Evolutionary conservation across 2,113 vertebrate species (phyloP), one percentile per base, ranked within the genome.

Genomic region (Coreoperca whiteheadi): DNA sequence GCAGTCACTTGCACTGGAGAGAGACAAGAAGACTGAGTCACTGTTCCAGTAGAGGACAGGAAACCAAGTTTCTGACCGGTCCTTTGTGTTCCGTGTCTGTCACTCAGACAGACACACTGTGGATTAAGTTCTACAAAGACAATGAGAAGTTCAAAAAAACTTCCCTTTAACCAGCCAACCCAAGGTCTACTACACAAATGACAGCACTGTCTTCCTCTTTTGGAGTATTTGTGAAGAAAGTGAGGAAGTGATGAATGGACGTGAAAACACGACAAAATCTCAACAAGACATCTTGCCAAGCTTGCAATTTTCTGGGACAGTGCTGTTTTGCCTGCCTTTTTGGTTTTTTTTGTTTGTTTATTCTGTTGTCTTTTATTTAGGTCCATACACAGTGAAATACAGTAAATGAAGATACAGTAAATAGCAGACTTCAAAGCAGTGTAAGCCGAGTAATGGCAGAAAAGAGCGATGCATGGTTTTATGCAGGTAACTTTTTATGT

Each of bases 1-100:
- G 88, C 81, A 87, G 92, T 92, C 83, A 87, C 81, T 92, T 94
- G 92, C 94, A 94, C 93, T 94, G 93, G 90, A 93, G 87, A 82
- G 46, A 73, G 48, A 88, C 71, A 53, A 48, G 72, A 4, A 78
- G 87, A 84, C 85, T 46, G 79, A 77, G 63, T 75, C 37, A 46
- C 75, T 75, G 69, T 81, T 85, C 71, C 59, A 64, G 59, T 30
- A 43, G 37, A 66, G 32, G 80, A 89, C 76, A 81, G 64, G 74
- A 71, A 88, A 83, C 64, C 72, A 56, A 53, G 53, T 81, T 85
- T 85, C 83, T 82, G 63, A 87, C n/a, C 32, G 8, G 67, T 78
- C 74, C 54, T 87, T 83, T 61, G 54, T 71, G 48, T 79, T 80
- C 74, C 71, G 60, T 85, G 77, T 87, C 79, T 85, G 82, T 85